Evolutionary conservation across 2,888 invertebrate genomes (phyloP).

Genomic region (Eugnorisma glareosa): DNA sequence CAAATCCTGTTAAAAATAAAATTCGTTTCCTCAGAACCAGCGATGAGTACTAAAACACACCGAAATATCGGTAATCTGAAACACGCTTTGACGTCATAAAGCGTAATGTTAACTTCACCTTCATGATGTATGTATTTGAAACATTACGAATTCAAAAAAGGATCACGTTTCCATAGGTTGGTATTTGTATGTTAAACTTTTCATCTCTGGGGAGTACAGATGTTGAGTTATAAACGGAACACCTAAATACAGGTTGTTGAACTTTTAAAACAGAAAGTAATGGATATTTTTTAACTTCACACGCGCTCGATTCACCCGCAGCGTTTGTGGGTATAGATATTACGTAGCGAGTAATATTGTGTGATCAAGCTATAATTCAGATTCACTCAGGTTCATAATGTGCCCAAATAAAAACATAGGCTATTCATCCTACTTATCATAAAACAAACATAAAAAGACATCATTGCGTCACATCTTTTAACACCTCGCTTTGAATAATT

Average conservation of each 20-base stretch:
- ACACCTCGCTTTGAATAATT: slow-evolving; percentile 44
- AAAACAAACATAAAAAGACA: slow-evolving; percentile 36
- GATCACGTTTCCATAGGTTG: no score
- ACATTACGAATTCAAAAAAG: background rate
- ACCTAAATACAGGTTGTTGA: slow-evolving; percentile 27
- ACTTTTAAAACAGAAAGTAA: slow-evolving; percentile 37
- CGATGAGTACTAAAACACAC: background rate
- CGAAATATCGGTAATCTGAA: background rate
- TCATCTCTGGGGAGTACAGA: background rate
- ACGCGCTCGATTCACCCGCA: background rate
- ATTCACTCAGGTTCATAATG: background rate
- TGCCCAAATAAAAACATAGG: background rate
- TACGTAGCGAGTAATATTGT: background rate
- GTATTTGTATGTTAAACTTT: background rate
- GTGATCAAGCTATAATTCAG: background rate
- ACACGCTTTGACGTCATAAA: background rate
- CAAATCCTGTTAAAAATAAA: background rate
- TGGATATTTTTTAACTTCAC: slow-evolving; percentile 13
- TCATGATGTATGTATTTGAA: slow-evolving; percentile 8
- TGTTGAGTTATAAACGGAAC: slow-evolving; percentile 40
- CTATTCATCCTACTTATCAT: slow-evolving; percentile 10
- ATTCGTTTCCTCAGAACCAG: background rate
- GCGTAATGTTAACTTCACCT: background rate
- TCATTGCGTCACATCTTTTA: slow-evolving; percentile 10
- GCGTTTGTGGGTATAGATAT: background rate